These are phyloP conservation scores for Porites lobata DNA, from an alignment of 92 coral and sea anemone genomes.

Conservation along the genomic window DNA sequence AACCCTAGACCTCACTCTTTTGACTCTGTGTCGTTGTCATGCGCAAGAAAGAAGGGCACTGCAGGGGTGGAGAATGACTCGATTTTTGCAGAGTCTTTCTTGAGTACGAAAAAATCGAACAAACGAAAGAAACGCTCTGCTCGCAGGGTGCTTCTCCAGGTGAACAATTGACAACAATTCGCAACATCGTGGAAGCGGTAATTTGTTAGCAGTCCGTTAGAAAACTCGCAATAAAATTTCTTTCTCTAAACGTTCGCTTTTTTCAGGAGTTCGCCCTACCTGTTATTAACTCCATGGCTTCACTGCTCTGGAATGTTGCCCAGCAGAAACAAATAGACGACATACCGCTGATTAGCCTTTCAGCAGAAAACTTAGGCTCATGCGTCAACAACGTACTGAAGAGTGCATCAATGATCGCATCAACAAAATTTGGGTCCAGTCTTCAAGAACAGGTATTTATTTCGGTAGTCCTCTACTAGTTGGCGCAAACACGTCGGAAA, in stretches of 20 bases:
- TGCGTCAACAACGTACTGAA: slow-evolving; percentile 38
- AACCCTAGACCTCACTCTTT: too few relatives aligned
- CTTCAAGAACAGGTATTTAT: slow-evolving; percentile 27
- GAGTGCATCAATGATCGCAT: slow-evolving; percentile 28
- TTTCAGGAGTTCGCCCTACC: slow-evolving; percentile 6
- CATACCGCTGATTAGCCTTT: slow-evolving; percentile 22
- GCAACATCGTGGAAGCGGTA: too few relatives aligned
- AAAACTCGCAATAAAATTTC: neutral
- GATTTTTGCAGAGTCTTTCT: too few relatives aligned
- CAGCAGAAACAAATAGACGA: slow-evolving; percentile 19
- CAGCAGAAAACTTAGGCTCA: slow-evolving; percentile 39
- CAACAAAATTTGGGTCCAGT: slow-evolving; percentile 3
- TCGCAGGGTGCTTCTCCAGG: too few relatives aligned
- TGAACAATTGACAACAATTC: too few relatives aligned
- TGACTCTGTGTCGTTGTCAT: too few relatives aligned
- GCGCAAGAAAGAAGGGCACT: too few relatives aligned
- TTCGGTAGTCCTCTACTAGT: too few relatives aligned
- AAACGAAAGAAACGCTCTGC: too few relatives aligned
- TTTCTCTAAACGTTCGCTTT: neutral
- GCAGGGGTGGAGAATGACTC: neutral
- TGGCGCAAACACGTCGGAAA: too few relatives aligned
- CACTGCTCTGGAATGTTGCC: slow-evolving; percentile 13
- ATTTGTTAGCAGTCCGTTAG: too few relatives aligned
- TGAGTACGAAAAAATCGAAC: too few relatives aligned
- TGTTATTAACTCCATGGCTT: slow-evolving; percentile 11